Percentiles rank a stretch among this genome's conserved stretches.
Conservation (phyloP, 1,140 invertebrate genomes). For the Drosophila nebulosa region DNA sequence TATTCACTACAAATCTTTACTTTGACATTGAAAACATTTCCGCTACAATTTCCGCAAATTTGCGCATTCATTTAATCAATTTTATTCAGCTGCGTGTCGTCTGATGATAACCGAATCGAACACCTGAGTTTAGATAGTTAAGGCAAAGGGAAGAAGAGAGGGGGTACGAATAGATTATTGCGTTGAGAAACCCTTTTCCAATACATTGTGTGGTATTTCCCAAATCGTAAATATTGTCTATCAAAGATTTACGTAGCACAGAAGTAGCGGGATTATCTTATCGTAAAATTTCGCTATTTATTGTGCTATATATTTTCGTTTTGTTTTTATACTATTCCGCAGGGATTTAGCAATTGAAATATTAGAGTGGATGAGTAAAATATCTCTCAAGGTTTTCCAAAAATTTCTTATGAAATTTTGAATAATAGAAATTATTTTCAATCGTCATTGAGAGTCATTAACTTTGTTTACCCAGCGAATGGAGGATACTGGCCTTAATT, state of each 20-base stretch:
- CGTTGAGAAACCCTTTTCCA: background rate
- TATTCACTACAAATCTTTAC: background rate
- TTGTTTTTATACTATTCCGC: slow-evolving; percentile 47
- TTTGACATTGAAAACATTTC: slow-evolving; percentile 19
- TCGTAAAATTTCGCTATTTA: slow-evolving; percentile 14
- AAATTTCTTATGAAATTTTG: background rate
- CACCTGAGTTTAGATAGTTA: slow-evolving; percentile 16
- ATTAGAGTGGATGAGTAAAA: slow-evolving; percentile 12
- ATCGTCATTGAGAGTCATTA: no score
- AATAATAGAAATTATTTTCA: background rate
- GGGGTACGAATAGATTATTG: background rate
- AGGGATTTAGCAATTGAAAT: slow-evolving; percentile 44
- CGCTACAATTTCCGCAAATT: slow-evolving; percentile 30
- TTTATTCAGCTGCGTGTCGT: background rate
- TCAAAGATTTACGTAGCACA: slow-evolving; percentile 35
- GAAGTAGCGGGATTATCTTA: slow-evolving; percentile 60
- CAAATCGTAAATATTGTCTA: slow-evolving; percentile 55
- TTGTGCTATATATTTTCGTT: slow-evolving; percentile 39
- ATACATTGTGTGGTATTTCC: slow-evolving; percentile 33
- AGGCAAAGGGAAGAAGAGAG: background rate
- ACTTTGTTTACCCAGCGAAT: no score
- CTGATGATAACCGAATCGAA: slow-evolving; percentile 33
- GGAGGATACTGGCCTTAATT: no score
- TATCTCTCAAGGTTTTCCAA: background rate
- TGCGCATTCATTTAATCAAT: background rate